These are phyloP conservation scores for Rachycentron canadum DNA, from an alignment of 2,797 vertebrate genomes.

Conservation along the genomic window DNA sequence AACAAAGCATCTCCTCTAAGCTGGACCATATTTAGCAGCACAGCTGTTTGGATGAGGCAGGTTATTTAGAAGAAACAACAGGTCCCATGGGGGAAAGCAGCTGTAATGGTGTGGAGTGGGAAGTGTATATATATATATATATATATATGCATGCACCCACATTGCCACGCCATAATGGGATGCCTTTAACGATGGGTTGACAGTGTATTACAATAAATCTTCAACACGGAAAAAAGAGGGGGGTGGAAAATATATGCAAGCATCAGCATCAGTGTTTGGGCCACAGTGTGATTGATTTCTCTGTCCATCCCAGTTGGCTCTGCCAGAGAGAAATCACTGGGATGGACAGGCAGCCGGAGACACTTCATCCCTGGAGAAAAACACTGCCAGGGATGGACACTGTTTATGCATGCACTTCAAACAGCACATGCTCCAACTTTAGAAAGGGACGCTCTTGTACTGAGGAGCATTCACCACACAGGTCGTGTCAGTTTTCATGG, in stretches of 20 bases:
- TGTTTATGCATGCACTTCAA: conserved; percentile 54
- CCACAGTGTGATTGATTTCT: conserved; percentile 63
- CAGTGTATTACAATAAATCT: conserved; percentile 66
- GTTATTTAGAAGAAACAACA: conserved; percentile 56
- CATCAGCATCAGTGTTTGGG: conserved; percentile 56
- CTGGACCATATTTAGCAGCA: conserved; percentile 55
- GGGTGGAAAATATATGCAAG: conserved; percentile 37
- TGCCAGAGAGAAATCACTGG: conserved; percentile 54
- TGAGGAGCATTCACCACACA: background rate
- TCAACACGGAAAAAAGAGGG: conserved; percentile 18
- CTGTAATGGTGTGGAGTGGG: background rate
- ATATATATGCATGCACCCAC: conserved; percentile 6
- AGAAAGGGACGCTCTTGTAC: conserved; percentile 6
- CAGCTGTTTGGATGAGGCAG: conserved; percentile 60
- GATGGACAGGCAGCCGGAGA: conserved; percentile 54
- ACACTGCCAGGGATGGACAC: conserved; percentile 34
- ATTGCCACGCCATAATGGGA: conserved; percentile 47
- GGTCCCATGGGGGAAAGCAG: conserved; percentile 39
- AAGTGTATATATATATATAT: conserved; percentile 5
- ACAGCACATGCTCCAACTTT: conserved; percentile 24
- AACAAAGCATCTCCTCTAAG: conserved; percentile 64
- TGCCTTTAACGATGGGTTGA: conserved; percentile 60
- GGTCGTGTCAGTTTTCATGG: background rate
- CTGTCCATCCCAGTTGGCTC: conserved; percentile 46
- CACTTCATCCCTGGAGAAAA: conserved; percentile 55